Evolutionary conservation across 2,797 vertebrate species (phyloP).

Genomic region (Carcharodon carcharias): DNA sequence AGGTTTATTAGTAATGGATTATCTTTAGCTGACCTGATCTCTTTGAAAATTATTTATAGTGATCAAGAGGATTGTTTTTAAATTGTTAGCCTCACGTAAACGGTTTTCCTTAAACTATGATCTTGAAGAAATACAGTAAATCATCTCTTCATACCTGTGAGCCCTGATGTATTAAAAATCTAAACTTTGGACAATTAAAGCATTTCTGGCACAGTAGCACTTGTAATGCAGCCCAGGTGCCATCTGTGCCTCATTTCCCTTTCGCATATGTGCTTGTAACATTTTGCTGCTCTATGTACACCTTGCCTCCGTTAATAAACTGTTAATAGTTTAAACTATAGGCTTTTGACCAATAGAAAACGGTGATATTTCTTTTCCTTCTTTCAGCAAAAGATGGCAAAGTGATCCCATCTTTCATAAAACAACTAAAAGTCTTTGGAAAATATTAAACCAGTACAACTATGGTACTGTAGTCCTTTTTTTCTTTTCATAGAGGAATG

Average conservation of each 20-base stretch:
- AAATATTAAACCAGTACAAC: neutral
- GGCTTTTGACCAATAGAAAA: neutral
- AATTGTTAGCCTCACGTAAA: neutral
- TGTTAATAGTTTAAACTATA: neutral
- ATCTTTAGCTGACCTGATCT: neutral
- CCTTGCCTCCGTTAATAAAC: neutral
- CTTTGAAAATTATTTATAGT: neutral
- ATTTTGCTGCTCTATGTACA: neutral
- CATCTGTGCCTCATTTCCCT: neutral
- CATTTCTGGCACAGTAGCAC: neutral
- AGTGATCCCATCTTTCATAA: neutral
- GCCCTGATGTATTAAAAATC: neutral
- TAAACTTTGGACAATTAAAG: neutral
- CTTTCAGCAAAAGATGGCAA: neutral
- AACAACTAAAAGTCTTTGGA: neutral
- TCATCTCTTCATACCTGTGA: neutral
- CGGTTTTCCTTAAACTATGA: neutral
- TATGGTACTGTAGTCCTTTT: neutral
- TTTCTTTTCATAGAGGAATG: neutral
- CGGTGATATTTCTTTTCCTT: neutral
- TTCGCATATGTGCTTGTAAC: neutral
- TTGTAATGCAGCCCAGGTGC: neutral
- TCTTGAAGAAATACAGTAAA: neutral
- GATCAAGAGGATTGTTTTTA: neutral
- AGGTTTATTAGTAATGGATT: neutral